phyloP scores from a whole-genome alignment of 2,888 invertebrate genomes.

The Frankliniella fusca region DNA sequence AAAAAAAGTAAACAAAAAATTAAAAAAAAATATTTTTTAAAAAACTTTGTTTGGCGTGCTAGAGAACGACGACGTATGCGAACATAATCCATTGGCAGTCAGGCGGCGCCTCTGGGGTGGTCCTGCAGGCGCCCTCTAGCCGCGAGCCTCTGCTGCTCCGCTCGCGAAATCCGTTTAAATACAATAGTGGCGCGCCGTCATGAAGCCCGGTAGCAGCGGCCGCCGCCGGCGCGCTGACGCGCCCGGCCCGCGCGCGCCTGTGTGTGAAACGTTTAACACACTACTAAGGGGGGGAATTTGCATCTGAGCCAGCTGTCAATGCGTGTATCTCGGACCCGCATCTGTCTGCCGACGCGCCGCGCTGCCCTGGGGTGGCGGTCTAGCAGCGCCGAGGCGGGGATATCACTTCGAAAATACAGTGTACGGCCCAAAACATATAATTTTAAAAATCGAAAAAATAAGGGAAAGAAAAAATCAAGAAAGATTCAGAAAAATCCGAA shows the following conservation, averaged over 20 bases:
- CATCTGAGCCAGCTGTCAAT: neutral
- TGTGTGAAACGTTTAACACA: conserved; percentile 1
- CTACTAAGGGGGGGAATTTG: neutral
- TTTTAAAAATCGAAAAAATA: neutral
- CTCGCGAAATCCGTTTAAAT: neutral
- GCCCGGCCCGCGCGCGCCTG: neutral
- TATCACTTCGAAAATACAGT: neutral
- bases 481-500: no score
- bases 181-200: neutral
- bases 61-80: no score
- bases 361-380: neutral
- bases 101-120: neutral
- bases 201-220: neutral
- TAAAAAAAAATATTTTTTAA: no score
- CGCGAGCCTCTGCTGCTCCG: no score
- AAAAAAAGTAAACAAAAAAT: no score
- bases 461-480: neutral
- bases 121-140: neutral
- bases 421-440: neutral
- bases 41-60: no score
- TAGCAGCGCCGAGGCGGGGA: no score
- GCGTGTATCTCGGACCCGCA: neutral
- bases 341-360: neutral
- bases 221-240: neutral
- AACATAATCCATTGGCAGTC: no score